Percentiles rank a stretch among this genome's conserved stretches.
Evolutionary conservation across 2,888 invertebrate species (phyloP).

Genomic region (Troilus luridus): DNA sequence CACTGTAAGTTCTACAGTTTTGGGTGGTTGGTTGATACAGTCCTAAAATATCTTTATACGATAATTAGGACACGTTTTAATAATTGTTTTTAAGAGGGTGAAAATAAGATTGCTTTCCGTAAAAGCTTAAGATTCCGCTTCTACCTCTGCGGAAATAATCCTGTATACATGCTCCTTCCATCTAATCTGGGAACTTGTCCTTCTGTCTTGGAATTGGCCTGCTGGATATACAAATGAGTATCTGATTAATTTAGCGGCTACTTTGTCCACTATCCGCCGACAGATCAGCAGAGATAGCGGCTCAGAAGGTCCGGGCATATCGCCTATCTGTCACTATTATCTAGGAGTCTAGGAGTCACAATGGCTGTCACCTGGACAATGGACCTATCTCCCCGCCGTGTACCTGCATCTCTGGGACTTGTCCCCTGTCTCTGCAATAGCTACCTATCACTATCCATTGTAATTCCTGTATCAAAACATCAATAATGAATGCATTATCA

Average conservation of each 20-base stretch:
- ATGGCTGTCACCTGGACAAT: constrained; percentile 13
- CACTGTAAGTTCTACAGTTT: too few species aligned
- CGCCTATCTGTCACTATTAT: constrained; percentile 18
- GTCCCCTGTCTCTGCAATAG: not conserved
- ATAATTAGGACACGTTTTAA: too few species aligned
- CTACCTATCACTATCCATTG: not conserved
- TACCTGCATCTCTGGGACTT: not conserved
- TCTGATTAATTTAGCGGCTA: not conserved
- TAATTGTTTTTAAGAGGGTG: too few species aligned
- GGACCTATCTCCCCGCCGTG: not conserved
- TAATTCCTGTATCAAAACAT: not conserved
- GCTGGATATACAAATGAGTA: not conserved
- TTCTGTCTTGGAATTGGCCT: not conserved
- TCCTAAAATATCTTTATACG: too few species aligned
- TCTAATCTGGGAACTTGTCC: not conserved
- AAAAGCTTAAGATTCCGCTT: too few species aligned
- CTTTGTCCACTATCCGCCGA: not conserved
- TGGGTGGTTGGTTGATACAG: too few species aligned
- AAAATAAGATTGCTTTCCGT: too few species aligned
- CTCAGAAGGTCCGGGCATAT: not conserved
- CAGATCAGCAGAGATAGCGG: not conserved
- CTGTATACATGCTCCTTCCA: too few species aligned
- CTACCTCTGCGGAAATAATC: too few species aligned
- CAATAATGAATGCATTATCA: not conserved
- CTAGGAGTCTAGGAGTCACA: not conserved